Evolutionary conservation across 2,888 invertebrate genomes (phyloP).

Genomic region (Diaphora mendica): DNA sequence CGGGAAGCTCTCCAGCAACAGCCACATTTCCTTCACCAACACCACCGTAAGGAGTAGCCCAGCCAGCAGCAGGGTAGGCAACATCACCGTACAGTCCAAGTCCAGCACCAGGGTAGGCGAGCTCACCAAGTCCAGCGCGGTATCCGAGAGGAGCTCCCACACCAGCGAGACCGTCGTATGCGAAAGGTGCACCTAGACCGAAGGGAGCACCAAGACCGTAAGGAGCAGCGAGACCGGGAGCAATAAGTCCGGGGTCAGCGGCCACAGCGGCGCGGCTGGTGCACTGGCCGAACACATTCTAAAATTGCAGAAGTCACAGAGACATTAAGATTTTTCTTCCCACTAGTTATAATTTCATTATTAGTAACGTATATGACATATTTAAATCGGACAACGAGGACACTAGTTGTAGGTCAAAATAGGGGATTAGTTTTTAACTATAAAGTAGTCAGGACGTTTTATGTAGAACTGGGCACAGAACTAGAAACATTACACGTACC

Average conservation of each 20-base stretch:
- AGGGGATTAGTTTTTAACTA: too few species aligned
- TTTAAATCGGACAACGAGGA: too few species aligned
- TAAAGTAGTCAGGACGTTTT: too few species aligned
- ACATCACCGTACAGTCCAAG: neutral
- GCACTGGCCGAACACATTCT: slow-evolving; percentile 8
- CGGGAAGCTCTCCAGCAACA: slow-evolving; percentile 54
- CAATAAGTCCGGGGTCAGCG: slow-evolving; percentile 35
- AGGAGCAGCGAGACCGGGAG: neutral
- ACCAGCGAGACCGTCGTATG: slow-evolving; percentile 7
- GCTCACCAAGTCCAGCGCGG: slow-evolving; percentile 23
- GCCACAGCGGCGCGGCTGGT: slow-evolving; percentile 43
- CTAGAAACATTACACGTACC: slow-evolving; percentile 32
- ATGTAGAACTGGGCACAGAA: too few species aligned
- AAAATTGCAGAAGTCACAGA: neutral
- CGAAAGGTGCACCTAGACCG: slow-evolving; percentile 6
- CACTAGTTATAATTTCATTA: too few species aligned
- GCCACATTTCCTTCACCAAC: slow-evolving; percentile 51
- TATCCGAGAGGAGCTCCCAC: slow-evolving; percentile 23
- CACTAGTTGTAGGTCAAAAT: too few species aligned
- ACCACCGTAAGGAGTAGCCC: slow-evolving; percentile 45
- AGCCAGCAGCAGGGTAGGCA: neutral
- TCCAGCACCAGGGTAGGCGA: slow-evolving; percentile 11
- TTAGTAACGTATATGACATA: too few species aligned
- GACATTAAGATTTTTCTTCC: too few species aligned
- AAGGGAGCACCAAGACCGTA: slow-evolving; percentile 1